These are phyloP conservation scores for Sceloporus tristichus DNA, from an alignment of 2,113 vertebrate genomes.

Conservation along the genomic window DNA sequence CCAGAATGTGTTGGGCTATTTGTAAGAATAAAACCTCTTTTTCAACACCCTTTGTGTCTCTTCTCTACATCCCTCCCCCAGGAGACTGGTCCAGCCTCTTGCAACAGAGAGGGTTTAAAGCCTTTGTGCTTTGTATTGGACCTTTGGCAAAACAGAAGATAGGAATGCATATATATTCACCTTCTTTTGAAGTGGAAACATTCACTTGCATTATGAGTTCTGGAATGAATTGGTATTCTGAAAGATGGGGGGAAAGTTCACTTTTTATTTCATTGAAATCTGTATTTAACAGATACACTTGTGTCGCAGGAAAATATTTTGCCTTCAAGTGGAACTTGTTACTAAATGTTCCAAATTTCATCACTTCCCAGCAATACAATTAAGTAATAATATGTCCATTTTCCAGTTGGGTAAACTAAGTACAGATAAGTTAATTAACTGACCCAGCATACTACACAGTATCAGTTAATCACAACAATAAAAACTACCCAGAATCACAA, in stretches of 20 bases:
- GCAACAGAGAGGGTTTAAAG: too few species aligned
- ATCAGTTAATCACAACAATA: constrained; percentile 48
- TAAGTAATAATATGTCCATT: constrained; percentile 57
- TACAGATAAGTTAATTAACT: constrained; percentile 53
- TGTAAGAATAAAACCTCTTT: too few species aligned
- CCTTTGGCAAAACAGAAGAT: not conserved
- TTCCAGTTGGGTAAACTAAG: constrained; percentile 59
- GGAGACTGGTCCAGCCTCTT: too few species aligned
- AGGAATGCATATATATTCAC: not conserved
- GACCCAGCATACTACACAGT: constrained; percentile 48
- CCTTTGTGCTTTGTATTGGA: not conserved
- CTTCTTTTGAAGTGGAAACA: not conserved
- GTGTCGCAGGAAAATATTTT: constrained; percentile 49
- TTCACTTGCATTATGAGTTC: not conserved
- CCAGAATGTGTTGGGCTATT: too few species aligned
- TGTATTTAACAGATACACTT: constrained; percentile 37
- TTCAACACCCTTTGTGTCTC: too few species aligned
- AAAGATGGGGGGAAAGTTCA: not conserved
- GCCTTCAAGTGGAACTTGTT: constrained; percentile 47
- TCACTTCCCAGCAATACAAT: constrained; percentile 45
- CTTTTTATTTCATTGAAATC: constrained; percentile 8
- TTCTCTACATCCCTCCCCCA: too few species aligned
- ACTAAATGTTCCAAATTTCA: constrained; percentile 21
- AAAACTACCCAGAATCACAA: constrained; percentile 50
- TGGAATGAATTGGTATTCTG: constrained; percentile 28